These are phyloP conservation scores for Bos indicus DNA, from an alignment of 2,113 vertebrate genomes.

Conservation along the genomic window DNA sequence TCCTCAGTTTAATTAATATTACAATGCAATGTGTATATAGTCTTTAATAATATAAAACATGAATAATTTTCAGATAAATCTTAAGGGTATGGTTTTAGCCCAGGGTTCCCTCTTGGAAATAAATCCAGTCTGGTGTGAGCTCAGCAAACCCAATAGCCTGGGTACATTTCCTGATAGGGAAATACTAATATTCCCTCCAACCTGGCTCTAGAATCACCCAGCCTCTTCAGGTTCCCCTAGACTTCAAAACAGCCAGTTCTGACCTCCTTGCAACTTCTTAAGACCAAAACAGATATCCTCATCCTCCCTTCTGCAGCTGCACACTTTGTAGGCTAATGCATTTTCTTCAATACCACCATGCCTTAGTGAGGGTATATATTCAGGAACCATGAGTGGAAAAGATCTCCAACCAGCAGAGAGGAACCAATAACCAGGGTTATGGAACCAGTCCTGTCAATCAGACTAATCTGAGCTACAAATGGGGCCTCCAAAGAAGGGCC, in stretches of 20 bases:
- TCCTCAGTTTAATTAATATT: neutral
- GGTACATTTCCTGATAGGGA: slow-evolving; percentile 8
- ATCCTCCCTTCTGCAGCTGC: neutral
- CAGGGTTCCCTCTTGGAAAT: slow-evolving; percentile 4
- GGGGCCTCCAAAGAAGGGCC: neutral
- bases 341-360: slow-evolving; percentile 31
- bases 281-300: slow-evolving; percentile 26
- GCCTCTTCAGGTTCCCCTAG: slow-evolving; percentile 10
- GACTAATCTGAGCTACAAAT: neutral
- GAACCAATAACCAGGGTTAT: neutral
- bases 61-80: neutral
- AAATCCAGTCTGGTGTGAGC: neutral
- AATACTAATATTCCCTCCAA: slow-evolving; percentile 7
- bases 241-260: slow-evolving; percentile 23
- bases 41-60: neutral
- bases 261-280: slow-evolving; percentile 32
- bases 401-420: neutral
- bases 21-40: neutral
- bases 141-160: neutral
- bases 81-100: neutral
- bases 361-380: neutral
- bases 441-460: slow-evolving; percentile 11
- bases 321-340: slow-evolving; percentile 18
- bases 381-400: slow-evolving; percentile 38
- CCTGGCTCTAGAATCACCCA: slow-evolving; percentile 13